Base-by-base conservation (phyloP, 2,113 vertebrate species). In the Calonectris borealis region DNA sequence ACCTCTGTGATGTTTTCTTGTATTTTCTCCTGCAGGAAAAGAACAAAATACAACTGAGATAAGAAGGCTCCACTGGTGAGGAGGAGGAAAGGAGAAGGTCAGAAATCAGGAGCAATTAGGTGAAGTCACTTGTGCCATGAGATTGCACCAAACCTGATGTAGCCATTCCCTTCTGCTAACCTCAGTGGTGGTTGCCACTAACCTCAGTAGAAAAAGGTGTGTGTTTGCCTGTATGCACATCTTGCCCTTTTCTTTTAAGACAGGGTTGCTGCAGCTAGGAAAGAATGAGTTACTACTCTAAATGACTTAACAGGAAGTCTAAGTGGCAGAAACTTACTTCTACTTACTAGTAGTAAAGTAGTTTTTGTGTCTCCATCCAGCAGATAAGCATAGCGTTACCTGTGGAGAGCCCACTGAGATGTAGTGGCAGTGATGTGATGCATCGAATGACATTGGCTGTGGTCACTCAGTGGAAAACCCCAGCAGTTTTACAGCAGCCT, bases 1-100 rank as follows among this genome's bases (percentile, higher is more conserved):
- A 99, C 99, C 99, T 99, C 98, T 99, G 99, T 85, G 99, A 99
- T 21, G 99, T 99, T 99, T 99, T 99, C 99, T 99, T 99, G 97
- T 99, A 99, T 98, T 99, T 99, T 98, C 99, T 99, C 99, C 99
- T 99, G 98, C 93, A 97, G 97, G 96, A 97, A 98, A 98, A 98
- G 86, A 98, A 98, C 96, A 96, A 98, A 98, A 98, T 57, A 97
- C 60, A 88, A 65, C 89, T 97, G 94, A 97, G 97, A 92, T 93
- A 75, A 79, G 73, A 73, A 97, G 20, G 20, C 6, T 90, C 78
- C 40, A 49, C 11, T 60, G 44, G 18, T 15, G 38, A 93, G 44
- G 13, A 68, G 15, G 21, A 65, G 40, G 81, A 87, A 95, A 87
- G 32, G 48, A 88, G 18, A 82, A 19, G 42, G 16, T 79, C 26